Base-by-base conservation (phyloP, 2,797 vertebrate genomes). In the Lepilemur ruficaudatus region DNA sequence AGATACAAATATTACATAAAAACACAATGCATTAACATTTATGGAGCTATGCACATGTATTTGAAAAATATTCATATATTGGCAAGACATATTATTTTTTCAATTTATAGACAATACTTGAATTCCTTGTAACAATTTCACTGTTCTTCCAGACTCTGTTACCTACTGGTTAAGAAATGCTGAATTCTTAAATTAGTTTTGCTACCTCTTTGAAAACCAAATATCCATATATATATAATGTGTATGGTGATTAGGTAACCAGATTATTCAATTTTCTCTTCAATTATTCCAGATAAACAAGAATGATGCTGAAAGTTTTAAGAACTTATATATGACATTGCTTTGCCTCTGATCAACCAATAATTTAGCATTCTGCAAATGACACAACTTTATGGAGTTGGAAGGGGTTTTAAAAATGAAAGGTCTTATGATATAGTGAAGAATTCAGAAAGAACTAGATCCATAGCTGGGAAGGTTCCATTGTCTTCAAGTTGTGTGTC, bases 121-220 rank as follows among this genome's bases (percentile, higher is more conserved):
- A 92, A 81, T 25, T 38, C 5, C 63, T 79, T 93, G 8, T 93
- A 89, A 94, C 94, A 93, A 48, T 80, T 41, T 76, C 41, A 48
- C 57, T 28, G 32, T 43, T 92, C 11, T 79, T 89, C 41, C 50
- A 59, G 65, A 23, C 11, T 96, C 22, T 57, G 22, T 84, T 89
- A 65, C 35, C n/a, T 35, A 81, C 4, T 67, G 61, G 50, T 81
- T 96, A 75, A 89, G 55, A 96, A 95, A 86, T 88, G 46, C 1
- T 48, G 46, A 78, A 92, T 97, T 93, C 65, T 97, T 89, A 76
- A 83, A 61, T 83, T 80, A 76, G 18, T 86, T 95, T 95, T 94
- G 25, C 70, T 80, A 81, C 91, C 52, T 88, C 28, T 91, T 83
- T 86, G 61, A 95, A 89, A 95, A 87, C 43, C 81, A 41, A 94